Percentiles rank a stretch among this genome's conserved stretches.
These are phyloP conservation scores for Hemibagrus guttatus DNA, from an alignment of 2,797 vertebrate genomes.

Conservation along the genomic window DNA sequence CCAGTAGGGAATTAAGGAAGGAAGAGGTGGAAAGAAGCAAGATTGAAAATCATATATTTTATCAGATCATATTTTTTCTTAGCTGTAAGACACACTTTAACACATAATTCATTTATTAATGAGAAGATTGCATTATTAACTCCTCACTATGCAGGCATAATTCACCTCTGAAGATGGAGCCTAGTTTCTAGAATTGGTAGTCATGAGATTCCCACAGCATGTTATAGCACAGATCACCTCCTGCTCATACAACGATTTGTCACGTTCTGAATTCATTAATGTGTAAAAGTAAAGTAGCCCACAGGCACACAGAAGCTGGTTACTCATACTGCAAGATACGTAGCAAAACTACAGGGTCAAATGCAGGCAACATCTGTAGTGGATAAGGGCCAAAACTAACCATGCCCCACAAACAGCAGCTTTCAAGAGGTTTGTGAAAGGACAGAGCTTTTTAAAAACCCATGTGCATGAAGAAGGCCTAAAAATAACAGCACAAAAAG, in stretches of 20 bases:
- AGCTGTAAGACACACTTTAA: neutral
- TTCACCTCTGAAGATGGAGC: neutral
- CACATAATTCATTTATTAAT: neutral
- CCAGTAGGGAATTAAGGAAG: too few relatives aligned
- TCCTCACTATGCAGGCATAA: neutral
- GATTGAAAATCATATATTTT: too few relatives aligned
- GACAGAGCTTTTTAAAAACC: constrained; percentile 67
- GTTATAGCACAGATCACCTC: neutral
- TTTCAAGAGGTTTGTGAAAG: constrained; percentile 62
- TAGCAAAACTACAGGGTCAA: constrained; percentile 61
- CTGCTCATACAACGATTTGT: neutral
- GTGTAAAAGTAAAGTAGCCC: constrained; percentile 36
- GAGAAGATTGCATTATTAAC: neutral
- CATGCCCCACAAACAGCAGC: constrained; percentile 57
- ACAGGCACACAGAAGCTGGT: constrained; percentile 38
- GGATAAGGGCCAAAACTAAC: constrained; percentile 59
- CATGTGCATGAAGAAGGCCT: constrained; percentile 59
- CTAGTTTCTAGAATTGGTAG: neutral
- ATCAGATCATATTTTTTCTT: neutral
- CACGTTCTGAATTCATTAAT: neutral
- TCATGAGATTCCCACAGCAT: neutral
- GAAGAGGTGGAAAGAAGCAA: too few relatives aligned
- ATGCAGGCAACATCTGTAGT: constrained; percentile 63
- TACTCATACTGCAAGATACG: neutral
- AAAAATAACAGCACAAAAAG: constrained; percentile 66